Base-by-base conservation (phyloP, 2,113 vertebrate species). In the Amia ocellicauda region DNA sequence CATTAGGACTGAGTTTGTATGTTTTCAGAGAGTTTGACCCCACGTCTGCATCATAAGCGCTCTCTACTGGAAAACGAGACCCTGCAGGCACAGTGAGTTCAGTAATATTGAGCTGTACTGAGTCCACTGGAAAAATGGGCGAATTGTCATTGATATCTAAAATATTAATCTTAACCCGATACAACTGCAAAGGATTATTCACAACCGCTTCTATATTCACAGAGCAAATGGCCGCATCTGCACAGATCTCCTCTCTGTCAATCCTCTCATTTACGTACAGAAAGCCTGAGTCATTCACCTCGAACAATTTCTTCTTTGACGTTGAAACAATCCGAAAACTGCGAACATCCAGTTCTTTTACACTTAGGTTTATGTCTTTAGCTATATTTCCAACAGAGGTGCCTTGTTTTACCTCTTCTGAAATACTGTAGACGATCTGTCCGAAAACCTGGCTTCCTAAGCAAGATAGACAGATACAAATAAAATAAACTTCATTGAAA, bases 11-110 rank as follows among this genome's bases (percentile, higher is more conserved):
- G 13, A 72, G 50, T 1, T 58, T 74, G 9, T 78, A 78, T 29
- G 58, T 59, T 60, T 62, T 73, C 0, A 58, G 29, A 42, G 71
- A 73, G 53, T 69, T 63, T 54, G 51, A 24, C 23, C 60, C 50
- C 24, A 52, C 31, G 47, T 63, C 50, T 47, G 20, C 28, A 47
- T 68, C 41, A 41, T 7, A 53, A 0, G 51, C 56, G 70, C 60
- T 82, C 42, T 76, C 84, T 67, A 85, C 53, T 22, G 83, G 45
- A 3, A 81, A 70, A 0, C 76, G 69, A n/a, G 43, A 72, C 0
- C 72, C 42, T 2, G 43, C 65, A 10, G 75, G 45, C 1, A 76
- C 31, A 36, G 31, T 36, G 31, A 36, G 31, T 55, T 64, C 62
- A 14, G 22, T n/a, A 64, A 64, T 36, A 2, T 54, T 29, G 9